Evolutionary conservation across 2,113 vertebrate species (phyloP).

Genomic region (Oryzias woworae): DNA sequence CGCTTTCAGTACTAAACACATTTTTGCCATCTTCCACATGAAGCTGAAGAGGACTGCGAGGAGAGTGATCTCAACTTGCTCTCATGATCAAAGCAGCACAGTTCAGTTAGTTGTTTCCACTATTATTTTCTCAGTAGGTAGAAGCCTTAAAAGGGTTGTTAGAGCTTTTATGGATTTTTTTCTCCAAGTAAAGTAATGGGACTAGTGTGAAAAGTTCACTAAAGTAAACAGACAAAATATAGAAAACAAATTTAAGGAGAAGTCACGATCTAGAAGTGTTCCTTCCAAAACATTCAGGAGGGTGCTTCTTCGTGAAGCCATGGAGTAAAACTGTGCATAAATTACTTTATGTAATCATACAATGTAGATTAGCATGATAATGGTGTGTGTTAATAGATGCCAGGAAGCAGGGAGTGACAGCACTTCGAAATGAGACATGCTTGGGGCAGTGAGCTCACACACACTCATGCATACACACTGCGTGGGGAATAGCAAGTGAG

Average conservation of each 20-base stretch:
- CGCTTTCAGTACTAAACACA: constrained; percentile 67
- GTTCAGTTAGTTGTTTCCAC: constrained; percentile 43
- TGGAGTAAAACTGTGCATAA: constrained; percentile 96
- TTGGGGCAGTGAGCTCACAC: constrained; percentile 86
- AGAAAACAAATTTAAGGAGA: constrained; percentile 11
- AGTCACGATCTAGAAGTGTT: constrained; percentile 37
- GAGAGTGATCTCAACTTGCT: constrained; percentile 57
- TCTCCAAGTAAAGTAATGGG: constrained; percentile 28
- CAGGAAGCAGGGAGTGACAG: constrained; percentile 97
- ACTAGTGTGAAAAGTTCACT: constrained; percentile 39
- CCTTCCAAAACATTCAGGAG: constrained; percentile 79
- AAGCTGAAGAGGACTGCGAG: constrained; percentile 57
- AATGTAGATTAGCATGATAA: constrained; percentile 99
- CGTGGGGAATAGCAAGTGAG: constrained; percentile 81
- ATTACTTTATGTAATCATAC: constrained; percentile 99
- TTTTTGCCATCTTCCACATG: constrained; percentile 57
- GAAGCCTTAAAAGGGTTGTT: constrained; percentile 35
- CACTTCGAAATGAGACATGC: constrained; percentile 97
- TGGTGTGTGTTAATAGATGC: constrained; percentile 99
- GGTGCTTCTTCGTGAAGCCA: constrained; percentile 82
- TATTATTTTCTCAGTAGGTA: constrained; percentile 68
- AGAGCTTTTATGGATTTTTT: constrained; percentile 34
- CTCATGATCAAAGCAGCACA: constrained; percentile 59
- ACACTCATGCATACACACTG: constrained; percentile 76
- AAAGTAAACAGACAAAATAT: constrained; percentile 22